phyloP scores from a whole-genome alignment of 2,888 invertebrate species.

The Leptopterna dolabrata region DNA sequence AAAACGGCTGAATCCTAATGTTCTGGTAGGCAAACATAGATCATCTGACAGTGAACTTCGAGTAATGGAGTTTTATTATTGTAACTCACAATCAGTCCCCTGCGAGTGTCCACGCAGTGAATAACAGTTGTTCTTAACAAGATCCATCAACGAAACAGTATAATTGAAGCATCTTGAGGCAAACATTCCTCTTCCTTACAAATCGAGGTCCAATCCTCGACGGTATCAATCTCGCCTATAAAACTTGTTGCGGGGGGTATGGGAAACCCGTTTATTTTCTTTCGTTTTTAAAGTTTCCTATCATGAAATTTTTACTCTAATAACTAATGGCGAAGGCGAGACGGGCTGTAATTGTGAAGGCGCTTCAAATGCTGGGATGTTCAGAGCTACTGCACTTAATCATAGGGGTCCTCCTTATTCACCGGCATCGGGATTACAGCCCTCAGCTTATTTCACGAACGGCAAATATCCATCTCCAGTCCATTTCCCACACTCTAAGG shows the following conservation, averaged over 20 bases:
- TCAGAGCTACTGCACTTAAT: constrained; percentile 41
- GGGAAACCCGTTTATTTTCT: neutral
- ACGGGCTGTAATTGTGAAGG: constrained; percentile 33
- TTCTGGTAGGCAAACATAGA: too few species aligned
- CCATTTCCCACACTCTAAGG: constrained; percentile 22
- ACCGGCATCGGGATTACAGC: constrained; percentile 32
- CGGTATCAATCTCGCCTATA: neutral
- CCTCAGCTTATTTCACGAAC: constrained; percentile 35
- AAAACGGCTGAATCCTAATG: too few species aligned
- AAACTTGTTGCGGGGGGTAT: neutral
- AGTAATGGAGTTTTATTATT: too few species aligned
- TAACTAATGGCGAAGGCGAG: constrained; percentile 31
- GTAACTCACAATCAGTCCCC: too few species aligned
- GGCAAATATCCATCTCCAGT: constrained; percentile 23
- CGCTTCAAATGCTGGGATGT: constrained; percentile 12
- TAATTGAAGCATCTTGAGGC: neutral
- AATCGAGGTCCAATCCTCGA: neutral
- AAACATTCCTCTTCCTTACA: neutral
- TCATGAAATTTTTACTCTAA: constrained; percentile 20
- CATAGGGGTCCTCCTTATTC: constrained; percentile 38
- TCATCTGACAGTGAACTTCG: too few species aligned
- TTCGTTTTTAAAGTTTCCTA: constrained; percentile 11
- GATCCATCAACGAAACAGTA: neutral
- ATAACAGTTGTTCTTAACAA: neutral
- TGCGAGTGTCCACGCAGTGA: neutral